Evolutionary conservation across 2,888 invertebrate genomes (phyloP), one percentile per base, ranked within the genome.

Genomic region (Caradrina clavipalpis): DNA sequence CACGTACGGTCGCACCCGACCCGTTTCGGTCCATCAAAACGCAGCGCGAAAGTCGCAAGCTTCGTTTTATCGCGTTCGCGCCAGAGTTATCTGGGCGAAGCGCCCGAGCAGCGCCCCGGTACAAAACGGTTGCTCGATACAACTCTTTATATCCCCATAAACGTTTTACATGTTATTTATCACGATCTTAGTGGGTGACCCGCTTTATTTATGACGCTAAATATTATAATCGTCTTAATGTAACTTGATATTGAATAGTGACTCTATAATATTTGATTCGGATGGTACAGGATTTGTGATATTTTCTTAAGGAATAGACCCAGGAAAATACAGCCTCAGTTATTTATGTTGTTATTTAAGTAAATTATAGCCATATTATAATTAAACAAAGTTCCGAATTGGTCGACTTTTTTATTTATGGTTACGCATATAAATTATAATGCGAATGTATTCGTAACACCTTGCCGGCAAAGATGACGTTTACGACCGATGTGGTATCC

Each of bases 41-140:
- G 84, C 66, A 76, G 83, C 78, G 87, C 89, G 86, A 89, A 89
- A 88, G 86, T 92, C 86, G 86, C 88, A 63, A 85, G 86, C 82
- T 87, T 89, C 89, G 87, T 90, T 93, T 92, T 92, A 92, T 90
- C 89, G 82, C 84, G 82, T 88, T 88, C 88, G 86, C 89, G 84
- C 83, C 82, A 76, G 81, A 87, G 83, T 86, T 90, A 90, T 89
- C 88, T 88, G 78, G 55, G 66, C 80, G 73, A 84, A 80, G 84
- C 84, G 88, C 85, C 64, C 64, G 83, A 86, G 86, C 85, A 84
- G 69, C 77, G 68, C 69, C 69, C 62, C 56, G 70, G 74, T 85
- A 88, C 90, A 88, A 89, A 90, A 91, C 87, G 86, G 83, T 86
- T 82, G 83, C 84, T 73, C 72, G 73, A 74, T 81, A 83, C 81